A percentile compares a stretch with the other conserved stretches of the same genome.
These are phyloP conservation scores for Brachyhypopomus occidentalis DNA, from an alignment of 2,113 vertebrate species.

Conservation along the genomic window DNA sequence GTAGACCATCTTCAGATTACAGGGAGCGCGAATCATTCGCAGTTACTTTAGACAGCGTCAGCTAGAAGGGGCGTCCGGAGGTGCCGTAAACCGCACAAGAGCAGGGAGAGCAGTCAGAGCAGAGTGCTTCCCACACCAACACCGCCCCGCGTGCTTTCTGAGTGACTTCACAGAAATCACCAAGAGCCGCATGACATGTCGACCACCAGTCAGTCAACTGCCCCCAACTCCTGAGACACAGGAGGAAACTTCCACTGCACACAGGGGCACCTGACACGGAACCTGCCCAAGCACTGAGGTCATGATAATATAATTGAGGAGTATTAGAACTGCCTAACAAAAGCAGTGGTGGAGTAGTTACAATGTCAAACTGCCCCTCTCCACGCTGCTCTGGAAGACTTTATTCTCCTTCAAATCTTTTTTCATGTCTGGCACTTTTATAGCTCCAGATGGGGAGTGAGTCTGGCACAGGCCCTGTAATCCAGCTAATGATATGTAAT, in stretches of 20 bases:
- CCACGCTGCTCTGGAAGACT: constrained; percentile 10
- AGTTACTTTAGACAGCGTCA: not conserved
- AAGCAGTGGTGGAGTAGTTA: not conserved
- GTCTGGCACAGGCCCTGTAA: constrained; percentile 52
- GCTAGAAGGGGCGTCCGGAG: not conserved
- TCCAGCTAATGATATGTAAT: constrained; percentile 59
- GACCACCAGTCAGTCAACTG: not conserved
- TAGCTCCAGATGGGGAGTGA: constrained; percentile 47
- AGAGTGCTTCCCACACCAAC: too few relatives aligned
- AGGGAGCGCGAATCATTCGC: not conserved
- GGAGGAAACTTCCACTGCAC: not conserved
- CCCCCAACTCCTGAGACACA: not conserved
- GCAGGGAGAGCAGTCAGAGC: not conserved
- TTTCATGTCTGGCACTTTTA: constrained; percentile 52
- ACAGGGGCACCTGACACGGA: not conserved
- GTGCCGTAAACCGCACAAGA: not conserved
- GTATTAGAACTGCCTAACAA: not conserved
- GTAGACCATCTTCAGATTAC: not conserved
- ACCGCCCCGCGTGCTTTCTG: not conserved
- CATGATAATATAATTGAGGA: not conserved
- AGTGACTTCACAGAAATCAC: constrained; percentile 1
- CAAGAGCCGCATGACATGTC: not conserved
- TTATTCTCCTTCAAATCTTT: constrained; percentile 34
- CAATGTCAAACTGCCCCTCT: not conserved
- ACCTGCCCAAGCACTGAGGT: not conserved